Evolutionary conservation across 2,797 vertebrate species (phyloP), one percentile per base, ranked within the genome.

Genomic region (Chromis chromis): DNA sequence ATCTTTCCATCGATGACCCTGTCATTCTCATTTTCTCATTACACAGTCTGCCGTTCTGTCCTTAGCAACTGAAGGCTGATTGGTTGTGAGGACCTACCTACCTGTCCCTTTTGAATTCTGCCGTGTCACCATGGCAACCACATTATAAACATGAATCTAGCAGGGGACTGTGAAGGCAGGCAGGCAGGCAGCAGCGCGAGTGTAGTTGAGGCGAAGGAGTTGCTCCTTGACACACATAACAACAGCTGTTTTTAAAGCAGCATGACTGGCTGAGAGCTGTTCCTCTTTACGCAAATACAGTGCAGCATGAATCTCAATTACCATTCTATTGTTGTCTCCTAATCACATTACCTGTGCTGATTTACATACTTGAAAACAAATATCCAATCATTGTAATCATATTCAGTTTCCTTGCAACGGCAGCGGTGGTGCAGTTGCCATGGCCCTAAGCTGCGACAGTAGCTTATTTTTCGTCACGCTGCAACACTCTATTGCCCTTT

Each of bases 11-110:
- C 69, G 52, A 66, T 75, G 76, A 84, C 70, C 81, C 82, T 59
- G 75, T 81, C 81, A 75, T 66, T 70, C 68, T 78, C 60, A 36
- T 82, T 82, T 85, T 77, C 75, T 72, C 79, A 77, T 84, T 77
- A 73, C 70, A 36, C 76, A 81, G 53, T 85, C 87, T 90, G 85
- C 88, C 59, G 12, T 11, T 8, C n/a, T 77, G 79, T 61, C 87
- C 91, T 84, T 87, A 86, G 92, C 91, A 92, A 92, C 92, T 86
- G 86, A 74, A 49, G 52, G 65, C 70, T 83, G 88, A 91, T 94
- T 94, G 90, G 93, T 58, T 82, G 73, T 62, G 65, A 67, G 65
- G 62, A 71, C 81, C 71, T 91, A 71, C 81, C 71, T 91, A 92
- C 89, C 91, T 92, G 90, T 90, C 81, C 76, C 72, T 84, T 85